phyloP scores from a whole-genome alignment of 2,888 invertebrate species.

The Tenthredo scrophulariae region DNA sequence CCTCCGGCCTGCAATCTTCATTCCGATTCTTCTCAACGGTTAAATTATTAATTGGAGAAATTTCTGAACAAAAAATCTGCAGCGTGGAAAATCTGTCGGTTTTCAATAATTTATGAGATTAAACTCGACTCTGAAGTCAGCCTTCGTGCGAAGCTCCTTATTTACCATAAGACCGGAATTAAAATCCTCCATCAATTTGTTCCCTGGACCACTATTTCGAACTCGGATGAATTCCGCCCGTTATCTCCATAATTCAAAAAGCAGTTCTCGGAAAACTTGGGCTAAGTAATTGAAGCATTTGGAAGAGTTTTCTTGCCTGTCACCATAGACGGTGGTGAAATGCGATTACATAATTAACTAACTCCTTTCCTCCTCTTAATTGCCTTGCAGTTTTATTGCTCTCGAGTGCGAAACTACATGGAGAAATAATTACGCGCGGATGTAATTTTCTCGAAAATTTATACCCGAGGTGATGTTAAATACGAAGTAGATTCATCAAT shows the following conservation, averaged over 20 bases:
- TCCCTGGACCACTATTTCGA: neutral
- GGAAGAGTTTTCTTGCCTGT: neutral
- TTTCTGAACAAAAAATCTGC: neutral
- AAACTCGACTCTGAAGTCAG: neutral
- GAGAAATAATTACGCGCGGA: neutral
- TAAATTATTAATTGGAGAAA: neutral
- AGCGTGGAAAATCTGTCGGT: neutral
- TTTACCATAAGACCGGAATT: neutral
- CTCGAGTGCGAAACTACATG: neutral
- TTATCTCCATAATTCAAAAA: neutral
- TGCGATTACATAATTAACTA: conserved; percentile 10
- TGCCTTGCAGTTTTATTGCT: neutral
- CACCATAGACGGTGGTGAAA: neutral
- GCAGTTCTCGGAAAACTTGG: neutral
- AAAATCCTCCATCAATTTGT: neutral
- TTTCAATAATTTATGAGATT: neutral
- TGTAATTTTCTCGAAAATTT: neutral
- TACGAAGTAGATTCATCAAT: neutral
- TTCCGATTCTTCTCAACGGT: neutral
- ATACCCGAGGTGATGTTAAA: neutral
- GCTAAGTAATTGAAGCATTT: neutral
- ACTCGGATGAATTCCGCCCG: neutral
- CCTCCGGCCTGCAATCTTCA: neutral
- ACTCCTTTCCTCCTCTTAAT: neutral
- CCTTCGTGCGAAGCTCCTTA: neutral